A percentile compares a stretch with the other conserved stretches of the same genome.
Conservation (phyloP, 2,888 invertebrate species). For the Cylindroiulus punctatus region DNA sequence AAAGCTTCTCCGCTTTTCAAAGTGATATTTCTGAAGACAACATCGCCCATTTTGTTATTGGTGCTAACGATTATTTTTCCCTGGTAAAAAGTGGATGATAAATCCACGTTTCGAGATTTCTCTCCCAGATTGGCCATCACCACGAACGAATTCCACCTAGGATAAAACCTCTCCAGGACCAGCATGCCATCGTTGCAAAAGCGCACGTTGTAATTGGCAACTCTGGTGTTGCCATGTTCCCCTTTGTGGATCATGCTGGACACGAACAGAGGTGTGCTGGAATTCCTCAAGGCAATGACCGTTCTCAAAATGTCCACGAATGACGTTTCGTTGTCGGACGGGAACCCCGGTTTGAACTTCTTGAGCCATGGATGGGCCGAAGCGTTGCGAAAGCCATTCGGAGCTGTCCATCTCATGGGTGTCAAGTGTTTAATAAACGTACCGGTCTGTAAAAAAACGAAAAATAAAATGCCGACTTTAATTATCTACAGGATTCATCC, state of each 20-base stretch:
- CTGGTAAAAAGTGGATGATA: constrained; percentile 80
- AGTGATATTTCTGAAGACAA: constrained; percentile 71
- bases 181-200: constrained; percentile 69
- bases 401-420: constrained; percentile 74
- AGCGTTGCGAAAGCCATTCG: constrained; percentile 67
- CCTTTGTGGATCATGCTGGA: background rate
- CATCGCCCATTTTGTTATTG: constrained; percentile 66
- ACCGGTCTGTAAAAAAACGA: background rate
- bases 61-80: constrained; percentile 74
- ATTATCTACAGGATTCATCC: too few relatives aligned
- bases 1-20: constrained; percentile 73
- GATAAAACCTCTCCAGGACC: constrained; percentile 80
- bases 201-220: constrained; percentile 58
- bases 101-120: constrained; percentile 67
- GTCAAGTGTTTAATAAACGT: constrained; percentile 74
- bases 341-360: constrained; percentile 47
- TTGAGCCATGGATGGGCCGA: constrained; percentile 75
- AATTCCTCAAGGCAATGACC: constrained; percentile 57
- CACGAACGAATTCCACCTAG: constrained; percentile 79
- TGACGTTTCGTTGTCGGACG: constrained; percentile 58
- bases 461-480: too few relatives aligned
- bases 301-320: constrained; percentile 57
- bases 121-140: constrained; percentile 78
- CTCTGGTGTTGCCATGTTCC: background rate
- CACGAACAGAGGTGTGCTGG: constrained; percentile 56